These are phyloP conservation scores for Cephus pygmeus DNA, from an alignment of 2,888 invertebrate species.

Conservation along the genomic window DNA sequence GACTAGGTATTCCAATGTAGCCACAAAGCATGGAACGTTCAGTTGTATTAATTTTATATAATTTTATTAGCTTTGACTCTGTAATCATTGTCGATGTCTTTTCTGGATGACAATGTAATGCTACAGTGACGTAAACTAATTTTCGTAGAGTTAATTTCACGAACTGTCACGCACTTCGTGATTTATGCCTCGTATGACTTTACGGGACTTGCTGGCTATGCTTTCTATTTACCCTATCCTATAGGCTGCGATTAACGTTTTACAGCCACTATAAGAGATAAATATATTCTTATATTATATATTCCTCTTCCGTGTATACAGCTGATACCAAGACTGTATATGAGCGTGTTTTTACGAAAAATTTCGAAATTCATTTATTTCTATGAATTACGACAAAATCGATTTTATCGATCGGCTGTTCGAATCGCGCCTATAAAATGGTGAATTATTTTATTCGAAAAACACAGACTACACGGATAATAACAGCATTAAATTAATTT, in stretches of 20 bases:
- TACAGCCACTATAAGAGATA: neutral
- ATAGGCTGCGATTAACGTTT: constrained; percentile 26
- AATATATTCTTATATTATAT: neutral
- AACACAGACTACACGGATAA: neutral
- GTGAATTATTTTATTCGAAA: neutral
- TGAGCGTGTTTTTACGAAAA: neutral
- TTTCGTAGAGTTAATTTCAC: neutral
- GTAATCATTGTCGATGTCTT: neutral
- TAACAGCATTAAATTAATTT: neutral
- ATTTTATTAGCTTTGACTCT: neutral
- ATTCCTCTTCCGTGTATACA: neutral
- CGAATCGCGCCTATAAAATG: neutral
- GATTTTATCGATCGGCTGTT: neutral
- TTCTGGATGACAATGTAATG: neutral
- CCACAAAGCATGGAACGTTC: neutral
- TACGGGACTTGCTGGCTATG: constrained; percentile 31
- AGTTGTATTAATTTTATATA: neutral
- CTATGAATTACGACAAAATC: neutral
- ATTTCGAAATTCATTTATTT: neutral
- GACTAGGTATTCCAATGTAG: neutral
- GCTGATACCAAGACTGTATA: neutral
- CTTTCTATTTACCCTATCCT: constrained; percentile 43
- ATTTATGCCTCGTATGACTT: constrained; percentile 34
- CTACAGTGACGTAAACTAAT: neutral
- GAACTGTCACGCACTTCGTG: constrained; percentile 15